Base-by-base conservation (phyloP, 2,113 vertebrate species). In the Labrus mixtus region DNA sequence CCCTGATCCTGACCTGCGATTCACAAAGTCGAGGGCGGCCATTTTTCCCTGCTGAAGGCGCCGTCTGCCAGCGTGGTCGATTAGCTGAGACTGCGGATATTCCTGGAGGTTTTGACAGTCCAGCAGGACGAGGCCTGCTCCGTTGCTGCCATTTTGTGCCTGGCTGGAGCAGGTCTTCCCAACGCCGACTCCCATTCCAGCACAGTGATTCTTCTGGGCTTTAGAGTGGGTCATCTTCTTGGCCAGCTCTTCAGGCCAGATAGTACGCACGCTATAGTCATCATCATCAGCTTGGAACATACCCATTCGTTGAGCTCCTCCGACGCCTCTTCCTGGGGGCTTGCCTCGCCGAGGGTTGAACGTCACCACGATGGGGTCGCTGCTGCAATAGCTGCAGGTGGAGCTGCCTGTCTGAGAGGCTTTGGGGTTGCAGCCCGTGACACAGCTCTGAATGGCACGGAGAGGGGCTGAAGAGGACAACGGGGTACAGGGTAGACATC, bases 381-480 rank as follows among this genome's bases (percentile, higher is more conserved):
- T 96, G 92, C 95, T 96, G 83, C 95, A 96, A 87, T 95, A 96
- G 84, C 95, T 96, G 86, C 95, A 96, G 72, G 94, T 94, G 53
- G 95, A 96, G 73, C 95, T 95, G 57, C 93, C 94, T 0, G 95
- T 91, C 79, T 95, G 94, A 51, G 93, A 92, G 39, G 93, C 88
- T 89, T 94, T 95, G 53, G 94, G 95, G 84, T 94, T 93, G 86
- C 95, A 95, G 37, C 94, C 93, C 1, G 90, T 93, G 48, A 95
- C 92, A 5, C 95, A 95, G 84, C 93, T 95, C 77, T 95, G 95
- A 50, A 95, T 76, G 0, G 93, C 94, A 50, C 94, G 80, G 8
- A 95, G 87, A 19, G 94, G 94, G 16, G 91, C 93, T 0, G 95
- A 90, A n/a, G 94, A 92, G 15, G 93, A 93, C 43, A 95, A 73